phyloP scores from a whole-genome alignment of 92 coral and sea anemone genomes.

The Bergia sp. region DNA sequence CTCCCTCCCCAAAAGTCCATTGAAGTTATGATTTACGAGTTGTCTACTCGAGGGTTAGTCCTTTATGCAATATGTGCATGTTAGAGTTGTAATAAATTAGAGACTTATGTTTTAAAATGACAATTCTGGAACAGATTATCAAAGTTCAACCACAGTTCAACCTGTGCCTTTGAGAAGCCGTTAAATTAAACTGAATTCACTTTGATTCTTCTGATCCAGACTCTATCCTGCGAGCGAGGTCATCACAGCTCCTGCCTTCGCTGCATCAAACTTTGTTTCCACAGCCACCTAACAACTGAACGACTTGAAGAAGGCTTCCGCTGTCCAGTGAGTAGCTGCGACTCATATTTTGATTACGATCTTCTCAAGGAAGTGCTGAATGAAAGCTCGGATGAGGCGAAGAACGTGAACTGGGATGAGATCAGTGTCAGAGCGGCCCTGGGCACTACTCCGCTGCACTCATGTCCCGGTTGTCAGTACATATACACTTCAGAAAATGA shows the following conservation, averaged over 20 bases:
- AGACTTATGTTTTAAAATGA: too few species aligned
- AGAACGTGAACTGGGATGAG: slow-evolving; percentile 4
- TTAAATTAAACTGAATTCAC: too few species aligned
- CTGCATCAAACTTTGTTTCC: not conserved
- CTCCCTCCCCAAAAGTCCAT: too few species aligned
- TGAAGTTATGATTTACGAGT: too few species aligned
- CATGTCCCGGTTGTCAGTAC: not conserved
- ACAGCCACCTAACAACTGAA: not conserved
- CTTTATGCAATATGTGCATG: too few species aligned
- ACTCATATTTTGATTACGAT: not conserved
- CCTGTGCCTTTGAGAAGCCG: too few species aligned
- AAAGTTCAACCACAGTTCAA: too few species aligned
- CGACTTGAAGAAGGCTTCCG: not conserved
- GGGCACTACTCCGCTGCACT: not conserved
- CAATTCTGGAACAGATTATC: too few species aligned
- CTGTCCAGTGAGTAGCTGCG: slow-evolving; percentile 5
- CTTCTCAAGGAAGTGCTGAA: not conserved
- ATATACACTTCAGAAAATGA: not conserved
- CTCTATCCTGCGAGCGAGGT: not conserved
- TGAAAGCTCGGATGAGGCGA: not conserved
- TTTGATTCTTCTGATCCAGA: not conserved
- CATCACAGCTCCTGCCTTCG: not conserved
- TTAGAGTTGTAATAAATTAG: too few species aligned
- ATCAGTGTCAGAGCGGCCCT: slow-evolving; percentile 5
- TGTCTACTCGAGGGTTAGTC: too few species aligned